Evolutionary conservation across 2,113 vertebrate genomes (phyloP).

Genomic region (Arvicanthis niloticus): DNA sequence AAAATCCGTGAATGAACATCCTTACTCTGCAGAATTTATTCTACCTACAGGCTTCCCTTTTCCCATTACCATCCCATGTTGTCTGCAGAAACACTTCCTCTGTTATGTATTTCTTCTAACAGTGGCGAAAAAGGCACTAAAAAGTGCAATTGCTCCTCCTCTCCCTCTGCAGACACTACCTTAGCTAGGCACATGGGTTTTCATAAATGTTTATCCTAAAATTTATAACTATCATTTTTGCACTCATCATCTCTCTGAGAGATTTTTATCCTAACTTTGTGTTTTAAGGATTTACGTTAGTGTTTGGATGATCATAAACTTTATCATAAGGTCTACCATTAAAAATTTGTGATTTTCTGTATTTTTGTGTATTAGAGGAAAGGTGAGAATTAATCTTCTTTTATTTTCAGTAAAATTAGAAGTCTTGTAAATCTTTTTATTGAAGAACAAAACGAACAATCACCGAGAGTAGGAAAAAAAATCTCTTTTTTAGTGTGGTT

Average conservation of each 20-base stretch:
- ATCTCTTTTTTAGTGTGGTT: background rate
- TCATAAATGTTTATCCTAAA: background rate
- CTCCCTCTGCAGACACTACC: accelerated
- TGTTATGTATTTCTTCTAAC: background rate
- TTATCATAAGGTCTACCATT: background rate
- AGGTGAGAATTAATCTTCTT: background rate
- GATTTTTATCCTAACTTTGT: background rate
- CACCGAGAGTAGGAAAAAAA: background rate
- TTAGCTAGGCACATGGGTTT: background rate
- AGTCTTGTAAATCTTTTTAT: background rate
- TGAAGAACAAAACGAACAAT: background rate
- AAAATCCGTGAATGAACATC: background rate
- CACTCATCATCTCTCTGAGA: background rate
- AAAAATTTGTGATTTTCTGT: background rate
- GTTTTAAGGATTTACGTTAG: background rate
- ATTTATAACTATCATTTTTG: background rate
- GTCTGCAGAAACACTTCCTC: background rate
- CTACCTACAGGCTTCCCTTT: background rate
- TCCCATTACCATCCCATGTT: background rate
- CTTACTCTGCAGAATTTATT: background rate
- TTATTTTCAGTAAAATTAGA: background rate
- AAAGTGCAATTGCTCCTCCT: background rate
- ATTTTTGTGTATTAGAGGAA: background rate
- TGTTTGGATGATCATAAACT: background rate
- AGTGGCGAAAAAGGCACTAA: background rate